Evolutionary conservation across 92 coral and sea anemone genomes (phyloP).

Genomic region (Siderastrea radians): DNA sequence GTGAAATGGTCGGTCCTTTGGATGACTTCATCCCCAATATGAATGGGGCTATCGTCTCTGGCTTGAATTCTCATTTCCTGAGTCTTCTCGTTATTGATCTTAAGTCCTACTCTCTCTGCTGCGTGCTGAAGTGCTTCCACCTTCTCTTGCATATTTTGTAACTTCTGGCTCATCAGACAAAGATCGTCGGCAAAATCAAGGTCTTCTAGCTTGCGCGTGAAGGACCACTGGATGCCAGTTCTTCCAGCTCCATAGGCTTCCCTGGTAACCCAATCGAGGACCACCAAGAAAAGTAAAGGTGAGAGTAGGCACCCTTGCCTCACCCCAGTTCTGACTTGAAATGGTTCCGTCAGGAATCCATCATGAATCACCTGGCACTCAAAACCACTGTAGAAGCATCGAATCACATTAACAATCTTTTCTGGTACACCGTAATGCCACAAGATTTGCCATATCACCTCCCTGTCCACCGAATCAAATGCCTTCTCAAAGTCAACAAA

Average conservation of each 20-base stretch:
- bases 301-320: not conserved
- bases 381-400: not conserved
- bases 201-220: not conserved
- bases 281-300: not conserved
- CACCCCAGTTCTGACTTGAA: not conserved
- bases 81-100: not conserved
- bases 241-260: constrained; percentile 12
- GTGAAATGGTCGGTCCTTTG: not conserved
- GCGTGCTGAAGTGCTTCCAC: not conserved
- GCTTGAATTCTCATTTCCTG: not conserved
- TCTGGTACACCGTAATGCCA: not conserved
- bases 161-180: not conserved
- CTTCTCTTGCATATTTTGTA: not conserved
- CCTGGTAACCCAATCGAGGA: not conserved
- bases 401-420: not conserved
- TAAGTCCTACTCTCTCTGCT: not conserved
- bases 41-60: not conserved
- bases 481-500: not conserved
- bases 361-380: not conserved
- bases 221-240: not conserved
- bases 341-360: not conserved
- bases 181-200: not conserved
- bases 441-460: not conserved
- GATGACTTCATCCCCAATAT: not conserved
- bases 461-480: not conserved